These are phyloP conservation scores for Eledona agricola DNA, from an alignment of 2,888 invertebrate genomes.

Conservation along the genomic window DNA sequence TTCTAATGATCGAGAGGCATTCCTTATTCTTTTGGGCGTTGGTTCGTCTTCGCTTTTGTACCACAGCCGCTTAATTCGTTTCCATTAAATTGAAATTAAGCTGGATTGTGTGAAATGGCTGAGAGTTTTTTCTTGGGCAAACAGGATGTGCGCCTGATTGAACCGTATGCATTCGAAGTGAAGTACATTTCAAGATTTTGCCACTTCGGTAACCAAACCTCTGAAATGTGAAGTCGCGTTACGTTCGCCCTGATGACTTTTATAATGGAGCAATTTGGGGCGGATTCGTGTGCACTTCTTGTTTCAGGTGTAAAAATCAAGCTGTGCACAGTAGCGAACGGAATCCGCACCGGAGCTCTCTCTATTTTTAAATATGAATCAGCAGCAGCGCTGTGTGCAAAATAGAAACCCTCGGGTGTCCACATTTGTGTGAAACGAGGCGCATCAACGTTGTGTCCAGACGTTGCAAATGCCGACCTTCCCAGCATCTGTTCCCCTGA, in stretches of 20 bases:
- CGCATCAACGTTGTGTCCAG: constrained; percentile 43
- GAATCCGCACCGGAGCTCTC: too few species aligned
- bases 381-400: constrained; percentile 17
- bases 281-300: constrained; percentile 39
- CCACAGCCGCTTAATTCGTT: constrained; percentile 15
- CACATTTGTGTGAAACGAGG: constrained; percentile 42
- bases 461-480: constrained; percentile 43
- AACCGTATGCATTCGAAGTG: constrained; percentile 35
- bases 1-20: constrained; percentile 25
- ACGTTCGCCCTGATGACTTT: constrained; percentile 53
- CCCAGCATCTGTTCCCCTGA: constrained; percentile 36
- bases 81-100: constrained; percentile 17
- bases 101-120: background rate
- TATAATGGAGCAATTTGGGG: constrained; percentile 54
- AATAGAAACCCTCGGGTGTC: constrained; percentile 18
- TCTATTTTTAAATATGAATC: constrained; percentile 17
- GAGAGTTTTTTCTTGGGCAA: constrained; percentile 9
- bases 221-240: constrained; percentile 52
- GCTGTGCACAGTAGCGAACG: too few species aligned
- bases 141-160: constrained; percentile 14
- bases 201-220: constrained; percentile 45
- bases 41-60: constrained; percentile 17
- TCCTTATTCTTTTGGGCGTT: constrained; percentile 18
- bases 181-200: constrained; percentile 42
- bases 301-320: too few species aligned